Evolutionary conservation across 2,888 invertebrate species (phyloP), one percentile per base, ranked within the genome.

Genomic region (Microplitis deprimator): DNA sequence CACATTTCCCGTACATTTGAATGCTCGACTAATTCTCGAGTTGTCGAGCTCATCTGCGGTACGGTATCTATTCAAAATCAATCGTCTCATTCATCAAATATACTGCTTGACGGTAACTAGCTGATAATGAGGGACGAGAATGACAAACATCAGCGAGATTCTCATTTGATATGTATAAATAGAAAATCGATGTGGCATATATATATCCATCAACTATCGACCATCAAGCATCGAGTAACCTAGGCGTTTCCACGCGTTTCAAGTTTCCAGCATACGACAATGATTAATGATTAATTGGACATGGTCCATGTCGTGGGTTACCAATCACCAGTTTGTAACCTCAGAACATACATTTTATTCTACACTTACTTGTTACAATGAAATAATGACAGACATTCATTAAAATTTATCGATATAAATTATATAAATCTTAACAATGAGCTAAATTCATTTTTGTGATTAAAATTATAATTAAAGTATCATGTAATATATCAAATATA

Each of bases 51-150:
- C 20, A 8, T 29, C 71, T 20, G 10, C 1, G 13, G 29, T 13
- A n/a, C 16, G 38, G 60, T 13, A 61, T 62, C 83, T 82, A 84
- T 84, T 84, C 84, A 84, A 84, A 84, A 84, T 84, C 82, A 84
- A 84, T 84, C 84, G 81, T 81, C 80, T 81, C 82, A 84, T 84
- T 84, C 84, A 84, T 70, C 59, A 59, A 61, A 20, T 68, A 20
- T 75, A 62, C 59, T 40, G 41, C 39, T 68, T 50, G 50, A 68
- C 61, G 68, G 41, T 40, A 68, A 75, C 68, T 75, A 75, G 68
- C 69, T 75, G 69, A 69, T 69, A 68, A 76, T 41, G 71, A 68
- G 72, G 17, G 59, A 69, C 50, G 29, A 75, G 62, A 73, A 68
- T 75, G 75, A 73, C 64, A 39, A 73, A 71, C 13, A 50, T 8